phyloP scores from a whole-genome alignment of 2,797 vertebrate genomes.

The Bradypus variegatus region DNA sequence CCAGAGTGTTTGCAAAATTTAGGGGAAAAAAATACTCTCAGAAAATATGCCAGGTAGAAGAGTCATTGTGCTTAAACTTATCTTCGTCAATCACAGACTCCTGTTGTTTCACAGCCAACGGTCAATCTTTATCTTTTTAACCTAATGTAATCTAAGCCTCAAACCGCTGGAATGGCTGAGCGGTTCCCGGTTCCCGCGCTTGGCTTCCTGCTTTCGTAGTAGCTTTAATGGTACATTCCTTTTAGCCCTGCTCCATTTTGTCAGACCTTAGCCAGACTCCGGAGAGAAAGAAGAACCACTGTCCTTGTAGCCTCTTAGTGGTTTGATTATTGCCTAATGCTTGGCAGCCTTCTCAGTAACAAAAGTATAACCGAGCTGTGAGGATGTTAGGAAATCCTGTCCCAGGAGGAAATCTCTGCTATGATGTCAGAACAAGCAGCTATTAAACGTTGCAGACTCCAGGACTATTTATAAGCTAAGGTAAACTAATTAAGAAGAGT shows the following conservation, averaged over 20 bases:
- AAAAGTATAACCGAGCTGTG: slow-evolving; percentile 9
- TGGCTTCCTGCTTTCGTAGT: not conserved
- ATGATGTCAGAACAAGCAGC: slow-evolving; percentile 45
- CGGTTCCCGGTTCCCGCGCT: not conserved
- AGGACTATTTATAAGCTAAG: not conserved
- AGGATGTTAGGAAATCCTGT: slow-evolving; percentile 46
- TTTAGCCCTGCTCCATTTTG: not conserved
- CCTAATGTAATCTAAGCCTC: not conserved
- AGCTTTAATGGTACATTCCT: not conserved
- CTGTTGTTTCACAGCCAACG: not conserved
- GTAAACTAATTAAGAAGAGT: slow-evolving; percentile 37
- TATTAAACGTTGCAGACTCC: slow-evolving; percentile 1
- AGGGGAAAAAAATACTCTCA: not conserved
- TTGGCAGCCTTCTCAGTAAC: slow-evolving; percentile 37
- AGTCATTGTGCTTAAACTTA: not conserved
- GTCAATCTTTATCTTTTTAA: not conserved
- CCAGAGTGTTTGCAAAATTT: not conserved
- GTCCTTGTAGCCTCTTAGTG: not conserved
- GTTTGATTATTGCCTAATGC: slow-evolving; percentile 32
- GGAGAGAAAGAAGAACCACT: not conserved
- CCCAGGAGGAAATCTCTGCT: slow-evolving; percentile 8
- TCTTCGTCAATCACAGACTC: not conserved
- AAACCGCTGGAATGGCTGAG: not conserved
- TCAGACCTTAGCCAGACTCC: slow-evolving; percentile 15
- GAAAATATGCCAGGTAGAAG: not conserved